Base-by-base conservation (phyloP, 2,113 vertebrate species). In the Balaenoptera acutorostrata region DNA sequence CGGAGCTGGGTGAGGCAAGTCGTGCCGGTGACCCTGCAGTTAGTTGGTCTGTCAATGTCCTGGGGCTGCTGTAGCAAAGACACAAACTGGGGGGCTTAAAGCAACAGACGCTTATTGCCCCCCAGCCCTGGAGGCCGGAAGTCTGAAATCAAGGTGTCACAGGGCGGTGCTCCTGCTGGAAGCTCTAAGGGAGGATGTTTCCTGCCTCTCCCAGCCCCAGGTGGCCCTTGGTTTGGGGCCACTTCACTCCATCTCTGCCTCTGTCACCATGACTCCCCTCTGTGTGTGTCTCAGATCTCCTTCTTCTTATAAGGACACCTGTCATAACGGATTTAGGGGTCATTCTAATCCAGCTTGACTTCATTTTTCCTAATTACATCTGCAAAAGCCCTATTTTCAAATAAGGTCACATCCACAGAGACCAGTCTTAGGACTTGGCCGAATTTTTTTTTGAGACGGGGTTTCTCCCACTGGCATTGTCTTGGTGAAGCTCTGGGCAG, bases 221-320 rank as follows among this genome's bases (percentile, higher is more conserved):
- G 6, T 4, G 4, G 4, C 25, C 66, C 36, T 18, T 8, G 57
- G 57, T 23, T 20, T 20, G 36, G 11, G 80, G 27, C 44, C 2
- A 0, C 5, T 14, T 31, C 10, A 17, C 20, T 13, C 49, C 3
- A 5, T 1, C 27, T 49, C 44, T 3, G 17, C n/a, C 41, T 55
- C 63, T 4, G 7, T 20, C 29, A 12, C 31, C 33, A 2, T 23
- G 72, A 2, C n/a, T 18, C 36, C 6, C 55, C 41, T 33, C 7
- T 5, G 41, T 3, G 15, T 13, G 49, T n/a, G 21, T 36, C 75
- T 31, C 18, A 21, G 5, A 39, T 39, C 29, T 20, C 10, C 20
- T 27, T 31, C 31, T 39, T 46, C 77, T 31, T 12, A 7, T 20
- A 17, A 75, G 20, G n/a, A 86, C 49, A 13, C n/a, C 33, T 44